Evolutionary conservation across 2,797 vertebrate genomes (phyloP).

Genomic region (Diglossa cyanea): DNA sequence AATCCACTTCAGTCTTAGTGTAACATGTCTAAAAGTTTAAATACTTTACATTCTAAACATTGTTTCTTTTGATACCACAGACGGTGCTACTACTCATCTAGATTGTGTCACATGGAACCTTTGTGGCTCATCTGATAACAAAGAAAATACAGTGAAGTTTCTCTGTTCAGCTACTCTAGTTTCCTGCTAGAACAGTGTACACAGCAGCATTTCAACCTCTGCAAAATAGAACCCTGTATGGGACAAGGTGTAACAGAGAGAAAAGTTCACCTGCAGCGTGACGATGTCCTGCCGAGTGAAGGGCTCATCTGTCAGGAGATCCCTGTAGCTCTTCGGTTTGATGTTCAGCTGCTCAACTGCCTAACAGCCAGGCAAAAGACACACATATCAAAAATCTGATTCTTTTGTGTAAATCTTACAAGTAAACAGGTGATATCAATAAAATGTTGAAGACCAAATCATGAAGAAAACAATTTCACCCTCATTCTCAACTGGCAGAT

Average conservation of each 20-base stretch:
- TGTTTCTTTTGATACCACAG: background rate
- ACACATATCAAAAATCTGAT: background rate
- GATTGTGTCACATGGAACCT: background rate
- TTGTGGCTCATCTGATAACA: background rate
- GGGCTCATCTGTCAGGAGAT: slow-evolving; percentile 90
- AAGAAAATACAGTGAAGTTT: background rate
- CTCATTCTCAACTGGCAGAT: background rate
- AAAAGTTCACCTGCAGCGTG: slow-evolving; percentile 83
- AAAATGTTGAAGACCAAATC: background rate
- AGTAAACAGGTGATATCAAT: background rate
- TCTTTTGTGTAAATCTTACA: background rate
- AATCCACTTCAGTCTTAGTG: background rate
- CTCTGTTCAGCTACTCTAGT: background rate
- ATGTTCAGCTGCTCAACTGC: slow-evolving; percentile 96
- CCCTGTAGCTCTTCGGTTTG: slow-evolving; percentile 92
- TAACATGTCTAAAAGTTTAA: background rate
- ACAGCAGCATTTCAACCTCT: background rate
- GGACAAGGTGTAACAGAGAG: background rate
- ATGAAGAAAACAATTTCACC: background rate
- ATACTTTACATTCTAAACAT: background rate
- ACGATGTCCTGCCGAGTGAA: slow-evolving; percentile 92
- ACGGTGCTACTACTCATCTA: background rate
- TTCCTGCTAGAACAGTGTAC: background rate
- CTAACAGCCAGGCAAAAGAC: slow-evolving; percentile 62
- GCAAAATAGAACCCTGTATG: background rate